A percentile compares a stretch with the other conserved stretches of the same genome.
Conservation (phyloP, 2,797 vertebrate genomes). For the Phoebastria nigripes region DNA sequence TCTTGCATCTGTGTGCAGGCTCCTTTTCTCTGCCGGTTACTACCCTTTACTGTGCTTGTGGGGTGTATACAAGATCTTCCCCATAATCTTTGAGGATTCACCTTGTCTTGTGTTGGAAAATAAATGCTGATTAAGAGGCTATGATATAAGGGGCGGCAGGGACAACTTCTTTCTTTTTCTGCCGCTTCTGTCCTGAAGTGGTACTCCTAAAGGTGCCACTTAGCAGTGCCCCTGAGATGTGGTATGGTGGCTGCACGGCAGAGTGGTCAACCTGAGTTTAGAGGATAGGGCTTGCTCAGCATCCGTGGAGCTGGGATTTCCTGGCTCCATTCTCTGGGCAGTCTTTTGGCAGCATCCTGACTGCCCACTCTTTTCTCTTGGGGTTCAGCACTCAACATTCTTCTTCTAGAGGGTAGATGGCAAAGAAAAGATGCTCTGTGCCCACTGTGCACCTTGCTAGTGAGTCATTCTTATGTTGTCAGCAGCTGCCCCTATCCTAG, state of each 20-base stretch:
- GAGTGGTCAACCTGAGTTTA: background rate
- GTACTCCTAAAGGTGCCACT: background rate
- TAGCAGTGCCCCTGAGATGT: background rate
- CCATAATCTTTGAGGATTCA: background rate
- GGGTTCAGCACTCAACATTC: background rate
- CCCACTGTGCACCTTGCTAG: background rate
- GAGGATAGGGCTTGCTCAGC: background rate
- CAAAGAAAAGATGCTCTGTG: background rate
- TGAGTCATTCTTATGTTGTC: background rate
- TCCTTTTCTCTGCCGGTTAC: background rate
- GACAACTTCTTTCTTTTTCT: background rate
- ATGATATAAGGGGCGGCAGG: accelerated
- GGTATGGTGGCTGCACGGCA: background rate
- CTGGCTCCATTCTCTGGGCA: background rate
- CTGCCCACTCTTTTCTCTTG: background rate
- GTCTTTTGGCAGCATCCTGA: background rate
- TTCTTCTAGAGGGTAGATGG: background rate
- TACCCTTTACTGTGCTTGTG: background rate
- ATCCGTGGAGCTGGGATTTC: accelerated
- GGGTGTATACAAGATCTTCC: background rate
- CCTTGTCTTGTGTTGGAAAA: background rate
- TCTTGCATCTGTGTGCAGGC: background rate
- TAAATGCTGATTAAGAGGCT: background rate
- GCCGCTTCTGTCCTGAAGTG: background rate
- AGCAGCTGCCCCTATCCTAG: background rate